phyloP scores from a whole-genome alignment of 2,797 vertebrate genomes.

The Microctenopoma steveboyesi region DNA sequence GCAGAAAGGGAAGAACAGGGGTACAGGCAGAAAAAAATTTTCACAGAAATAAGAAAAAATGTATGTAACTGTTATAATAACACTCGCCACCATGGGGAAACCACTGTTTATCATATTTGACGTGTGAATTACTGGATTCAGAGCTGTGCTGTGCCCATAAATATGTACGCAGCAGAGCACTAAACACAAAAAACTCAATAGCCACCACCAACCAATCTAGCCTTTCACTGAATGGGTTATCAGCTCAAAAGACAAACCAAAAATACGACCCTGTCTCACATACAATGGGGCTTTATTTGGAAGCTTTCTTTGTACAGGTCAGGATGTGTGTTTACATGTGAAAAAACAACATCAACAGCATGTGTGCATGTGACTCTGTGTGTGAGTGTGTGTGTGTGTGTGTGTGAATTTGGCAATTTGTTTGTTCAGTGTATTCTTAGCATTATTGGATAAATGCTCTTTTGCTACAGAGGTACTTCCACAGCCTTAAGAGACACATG shows the following conservation, averaged over 20 bases:
- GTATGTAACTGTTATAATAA: slow-evolving; percentile 3
- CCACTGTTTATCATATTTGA: slow-evolving; percentile 34
- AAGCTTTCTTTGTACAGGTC: slow-evolving; percentile 49
- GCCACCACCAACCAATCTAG: slow-evolving; percentile 25
- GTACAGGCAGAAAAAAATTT: slow-evolving; percentile 13
- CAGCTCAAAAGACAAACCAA: slow-evolving; percentile 62
- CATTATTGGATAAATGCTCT: slow-evolving; percentile 29
- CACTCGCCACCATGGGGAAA: not conserved
- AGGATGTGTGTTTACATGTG: slow-evolving; percentile 32
- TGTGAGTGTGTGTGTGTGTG: slow-evolving; percentile 8
- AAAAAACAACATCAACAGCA: slow-evolving; percentile 29
- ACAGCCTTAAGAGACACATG: slow-evolving; percentile 14
- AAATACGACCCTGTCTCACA: slow-evolving; percentile 62
- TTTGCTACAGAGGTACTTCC: slow-evolving; percentile 35
- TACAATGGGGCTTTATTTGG: slow-evolving; percentile 64
- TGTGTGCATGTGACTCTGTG: not conserved
- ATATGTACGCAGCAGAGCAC: slow-evolving; percentile 36
- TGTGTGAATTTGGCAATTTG: slow-evolving; percentile 21
- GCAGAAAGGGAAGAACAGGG: slow-evolving; percentile 30
- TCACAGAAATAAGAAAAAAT: slow-evolving; percentile 28
- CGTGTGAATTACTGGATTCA: slow-evolving; percentile 29
- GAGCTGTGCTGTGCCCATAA: slow-evolving; percentile 23
- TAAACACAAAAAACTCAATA: slow-evolving; percentile 41
- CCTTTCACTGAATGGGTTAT: slow-evolving; percentile 58
- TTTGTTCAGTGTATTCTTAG: slow-evolving; percentile 24